These are phyloP conservation scores for Phyllotreta cruciferae DNA, from an alignment of 2,888 invertebrate species.

Conservation along the genomic window DNA sequence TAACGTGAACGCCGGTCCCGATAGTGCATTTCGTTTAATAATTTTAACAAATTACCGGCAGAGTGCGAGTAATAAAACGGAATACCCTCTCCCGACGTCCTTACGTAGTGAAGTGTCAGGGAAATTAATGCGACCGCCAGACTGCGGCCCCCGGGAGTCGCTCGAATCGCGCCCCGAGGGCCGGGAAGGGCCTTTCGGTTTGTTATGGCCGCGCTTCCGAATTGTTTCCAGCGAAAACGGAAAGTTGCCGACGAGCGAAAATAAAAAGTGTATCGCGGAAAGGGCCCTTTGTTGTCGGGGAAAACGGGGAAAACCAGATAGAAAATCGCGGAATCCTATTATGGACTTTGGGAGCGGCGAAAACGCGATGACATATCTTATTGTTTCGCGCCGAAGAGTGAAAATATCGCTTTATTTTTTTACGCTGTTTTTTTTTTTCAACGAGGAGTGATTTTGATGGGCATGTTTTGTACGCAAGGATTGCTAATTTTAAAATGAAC, in stretches of 20 bases:
- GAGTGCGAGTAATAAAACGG: constrained; percentile 7
- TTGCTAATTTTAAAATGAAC: too few relatives aligned
- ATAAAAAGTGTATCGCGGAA: constrained; percentile 38
- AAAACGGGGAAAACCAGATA: constrained; percentile 31
- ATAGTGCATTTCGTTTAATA: not conserved
- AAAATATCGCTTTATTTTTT: constrained; percentile 28
- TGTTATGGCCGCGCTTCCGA: constrained; percentile 45
- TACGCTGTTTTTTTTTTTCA: constrained; percentile 1
- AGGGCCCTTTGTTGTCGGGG: constrained; percentile 33
- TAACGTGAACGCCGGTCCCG: too few relatives aligned
- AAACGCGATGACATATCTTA: constrained; percentile 35
- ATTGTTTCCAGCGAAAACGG: constrained; percentile 47
- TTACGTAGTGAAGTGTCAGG: constrained; percentile 1
- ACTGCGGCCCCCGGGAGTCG: constrained; percentile 51
- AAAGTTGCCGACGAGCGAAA: constrained; percentile 37
- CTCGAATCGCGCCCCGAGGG: constrained; percentile 39
- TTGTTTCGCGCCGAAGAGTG: constrained; percentile 32
- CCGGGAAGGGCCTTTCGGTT: constrained; percentile 40
- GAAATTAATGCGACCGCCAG: constrained; percentile 56
- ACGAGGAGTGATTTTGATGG: too few relatives aligned
- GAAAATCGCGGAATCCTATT: constrained; percentile 37
- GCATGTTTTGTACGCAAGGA: too few relatives aligned
- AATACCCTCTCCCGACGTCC: constrained; percentile 2
- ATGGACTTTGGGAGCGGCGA: constrained; percentile 32
- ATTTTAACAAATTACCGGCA: constrained; percentile 4